Percentiles rank a stretch among this genome's conserved stretches.
phyloP scores from a whole-genome alignment of 53 echinoderm and acorn worm genomes.

The Echinarachnius parma region DNA sequence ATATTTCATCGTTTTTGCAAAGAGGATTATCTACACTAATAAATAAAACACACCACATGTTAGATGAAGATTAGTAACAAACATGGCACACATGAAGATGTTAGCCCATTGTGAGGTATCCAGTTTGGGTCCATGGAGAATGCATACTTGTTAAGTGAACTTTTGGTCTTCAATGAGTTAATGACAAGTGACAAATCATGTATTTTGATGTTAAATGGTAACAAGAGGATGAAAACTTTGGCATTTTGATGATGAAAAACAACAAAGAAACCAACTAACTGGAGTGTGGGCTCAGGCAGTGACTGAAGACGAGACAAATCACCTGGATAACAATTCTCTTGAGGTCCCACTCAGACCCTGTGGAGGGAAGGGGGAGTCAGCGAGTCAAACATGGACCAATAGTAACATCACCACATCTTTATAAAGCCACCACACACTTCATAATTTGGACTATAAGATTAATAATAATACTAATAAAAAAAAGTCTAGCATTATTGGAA shows the following conservation, averaged over 20 bases:
- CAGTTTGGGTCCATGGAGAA: no score
- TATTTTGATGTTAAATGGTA: neutral
- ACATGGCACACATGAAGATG: no score
- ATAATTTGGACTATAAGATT: no score
- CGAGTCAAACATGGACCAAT: neutral
- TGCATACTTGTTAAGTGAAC: no score
- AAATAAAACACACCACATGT: no score
- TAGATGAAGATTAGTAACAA: no score
- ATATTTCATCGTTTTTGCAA: no score
- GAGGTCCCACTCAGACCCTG: conserved; percentile 47
- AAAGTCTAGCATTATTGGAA: no score
- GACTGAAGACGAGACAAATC: conserved; percentile 27
- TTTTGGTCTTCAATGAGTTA: neutral
- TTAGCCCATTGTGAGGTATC: no score
- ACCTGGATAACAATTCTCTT: conserved; percentile 41
- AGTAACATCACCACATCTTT: neutral
- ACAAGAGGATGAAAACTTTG: neutral
- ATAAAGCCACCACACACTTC: no score
- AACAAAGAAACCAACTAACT: conserved; percentile 35
- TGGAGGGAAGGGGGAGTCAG: neutral
- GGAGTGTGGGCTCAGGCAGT: conserved; percentile 37
- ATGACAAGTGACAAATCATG: neutral
- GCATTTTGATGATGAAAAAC: conserved; percentile 1
- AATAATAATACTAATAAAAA: no score
- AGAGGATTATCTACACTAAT: no score